phyloP scores from a whole-genome alignment of 2,113 vertebrate genomes.

The Limanda limanda region DNA sequence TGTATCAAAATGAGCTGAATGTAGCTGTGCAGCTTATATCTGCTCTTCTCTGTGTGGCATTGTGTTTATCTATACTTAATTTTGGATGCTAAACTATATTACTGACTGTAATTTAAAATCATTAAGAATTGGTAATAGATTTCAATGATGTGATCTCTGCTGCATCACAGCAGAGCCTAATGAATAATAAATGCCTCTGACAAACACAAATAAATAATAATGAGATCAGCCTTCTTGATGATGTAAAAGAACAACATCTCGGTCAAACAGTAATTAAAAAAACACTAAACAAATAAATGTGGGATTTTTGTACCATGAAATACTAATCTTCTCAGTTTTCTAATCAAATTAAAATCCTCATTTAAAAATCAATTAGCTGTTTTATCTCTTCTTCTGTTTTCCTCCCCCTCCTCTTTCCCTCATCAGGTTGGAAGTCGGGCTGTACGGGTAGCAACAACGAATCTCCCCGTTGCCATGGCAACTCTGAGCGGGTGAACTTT shows the following conservation, averaged over 20 bases:
- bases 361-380: constrained; percentile 53
- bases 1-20: neutral
- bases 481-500: constrained; percentile 73
- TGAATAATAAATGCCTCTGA: neutral
- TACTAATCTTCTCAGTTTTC: constrained; percentile 22
- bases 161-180: neutral
- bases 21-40: neutral
- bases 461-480: constrained; percentile 72
- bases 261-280: constrained; percentile 43
- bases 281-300: constrained; percentile 1
- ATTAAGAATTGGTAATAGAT: neutral
- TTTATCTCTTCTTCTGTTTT: neutral
- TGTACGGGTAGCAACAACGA: constrained; percentile 58
- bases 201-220: neutral
- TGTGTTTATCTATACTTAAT: neutral
- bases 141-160: neutral
- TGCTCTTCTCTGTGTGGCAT: neutral
- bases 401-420: constrained; percentile 5
- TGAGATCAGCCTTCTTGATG: constrained; percentile 9
- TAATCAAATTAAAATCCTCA: constrained; percentile 41
- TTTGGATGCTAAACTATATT: neutral
- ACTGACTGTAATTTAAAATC: neutral
- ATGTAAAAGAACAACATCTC: constrained; percentile 13
- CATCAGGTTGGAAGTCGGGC: constrained; percentile 45
- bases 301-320: constrained; percentile 1